Evolutionary conservation across 92 coral and sea anemone genomes (phyloP).

Genomic region (Isaurus tuberculatus): DNA sequence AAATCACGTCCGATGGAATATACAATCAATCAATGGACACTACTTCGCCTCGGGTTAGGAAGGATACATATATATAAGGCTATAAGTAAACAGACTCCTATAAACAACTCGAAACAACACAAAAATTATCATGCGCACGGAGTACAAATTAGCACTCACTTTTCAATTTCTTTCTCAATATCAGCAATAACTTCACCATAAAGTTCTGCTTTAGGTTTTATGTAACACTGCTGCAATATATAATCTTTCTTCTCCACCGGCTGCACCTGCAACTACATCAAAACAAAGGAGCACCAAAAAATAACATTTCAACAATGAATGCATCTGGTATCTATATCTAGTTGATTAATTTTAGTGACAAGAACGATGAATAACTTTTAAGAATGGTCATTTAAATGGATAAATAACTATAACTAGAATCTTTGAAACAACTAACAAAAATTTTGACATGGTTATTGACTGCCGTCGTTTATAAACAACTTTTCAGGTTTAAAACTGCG

Average conservation of each 20-base stretch:
- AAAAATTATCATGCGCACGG: too few species aligned
- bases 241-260: slow-evolving; percentile 38
- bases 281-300: neutral
- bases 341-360: neutral
- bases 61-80: too few species aligned
- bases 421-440: too few species aligned
- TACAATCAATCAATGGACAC: too few species aligned
- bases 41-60: too few species aligned
- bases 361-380: neutral
- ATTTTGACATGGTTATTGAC: too few species aligned
- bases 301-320: neutral
- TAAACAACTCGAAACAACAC: too few species aligned
- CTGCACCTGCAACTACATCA: slow-evolving; percentile 4
- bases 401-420: neutral
- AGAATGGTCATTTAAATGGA: neutral
- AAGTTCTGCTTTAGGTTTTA: slow-evolving; percentile 65
- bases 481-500: too few species aligned
- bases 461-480: too few species aligned
- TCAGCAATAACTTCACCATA: slow-evolving; percentile 60
- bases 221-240: slow-evolving; percentile 50
- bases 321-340: too few species aligned
- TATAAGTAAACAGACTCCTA: too few species aligned
- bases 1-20: too few species aligned
- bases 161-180: slow-evolving; percentile 49
- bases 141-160: slow-evolving; percentile 27